Conservation (phyloP, 2,888 invertebrate genomes). For the Lathronympha strigana region DNA sequence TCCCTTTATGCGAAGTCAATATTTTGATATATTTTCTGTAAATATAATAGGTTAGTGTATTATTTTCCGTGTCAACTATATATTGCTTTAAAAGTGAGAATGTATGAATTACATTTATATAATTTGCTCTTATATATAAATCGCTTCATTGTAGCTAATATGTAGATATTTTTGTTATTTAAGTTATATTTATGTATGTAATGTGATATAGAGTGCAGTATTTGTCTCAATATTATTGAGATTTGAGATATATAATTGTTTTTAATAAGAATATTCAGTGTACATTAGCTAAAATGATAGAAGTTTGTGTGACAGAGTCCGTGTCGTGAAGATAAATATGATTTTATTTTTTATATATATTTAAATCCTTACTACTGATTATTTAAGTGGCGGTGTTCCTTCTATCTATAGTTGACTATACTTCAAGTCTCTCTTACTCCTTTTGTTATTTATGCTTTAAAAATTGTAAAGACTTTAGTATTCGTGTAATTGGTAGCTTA, state of each 20-base stretch:
- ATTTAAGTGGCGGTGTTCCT: too few relatives aligned
- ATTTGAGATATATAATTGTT: slow-evolving; percentile 31
- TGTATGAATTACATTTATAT: slow-evolving; percentile 20
- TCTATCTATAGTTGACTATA: too few relatives aligned
- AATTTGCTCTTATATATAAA: slow-evolving; percentile 25
- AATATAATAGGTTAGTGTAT: slow-evolving; percentile 37
- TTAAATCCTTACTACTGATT: too few relatives aligned
- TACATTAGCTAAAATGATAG: not conserved
- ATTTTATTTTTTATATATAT: too few relatives aligned
- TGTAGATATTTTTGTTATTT: slow-evolving; percentile 33
- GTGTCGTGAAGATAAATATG: too few relatives aligned
- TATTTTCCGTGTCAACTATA: slow-evolving; percentile 27
- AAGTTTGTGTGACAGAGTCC: too few relatives aligned
- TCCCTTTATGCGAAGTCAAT: slow-evolving; percentile 41
- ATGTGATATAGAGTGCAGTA: slow-evolving; percentile 51
- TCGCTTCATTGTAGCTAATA: slow-evolving; percentile 21
- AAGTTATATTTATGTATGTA: slow-evolving; percentile 43
- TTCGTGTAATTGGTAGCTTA: too few relatives aligned
- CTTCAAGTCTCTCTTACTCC: not conserved
- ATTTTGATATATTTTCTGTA: slow-evolving; percentile 43
- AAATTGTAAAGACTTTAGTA: not conserved
- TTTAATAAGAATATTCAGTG: slow-evolving; percentile 13
- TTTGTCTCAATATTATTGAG: slow-evolving; percentile 43
- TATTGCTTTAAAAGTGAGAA: slow-evolving; percentile 23
- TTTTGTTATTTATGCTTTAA: not conserved